Percentiles rank a stretch among this genome's conserved stretches.
Evolutionary conservation across 2,113 vertebrate species (phyloP).

Genomic region (Quiscalus mexicanus): DNA sequence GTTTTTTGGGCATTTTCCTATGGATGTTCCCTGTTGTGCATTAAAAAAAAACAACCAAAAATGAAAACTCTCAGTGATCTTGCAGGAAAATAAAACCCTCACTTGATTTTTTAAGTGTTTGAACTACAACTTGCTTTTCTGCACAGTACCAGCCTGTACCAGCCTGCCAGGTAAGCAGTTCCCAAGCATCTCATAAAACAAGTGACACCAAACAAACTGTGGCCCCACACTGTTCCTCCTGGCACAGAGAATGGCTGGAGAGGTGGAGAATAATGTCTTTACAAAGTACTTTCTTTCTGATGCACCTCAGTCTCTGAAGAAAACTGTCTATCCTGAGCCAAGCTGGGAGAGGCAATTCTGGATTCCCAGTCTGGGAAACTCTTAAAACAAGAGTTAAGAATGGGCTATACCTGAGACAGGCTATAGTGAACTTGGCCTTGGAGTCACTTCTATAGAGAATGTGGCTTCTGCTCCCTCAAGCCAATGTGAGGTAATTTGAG

Average conservation of each 20-base stretch:
- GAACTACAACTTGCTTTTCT: neutral
- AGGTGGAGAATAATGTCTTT: neutral
- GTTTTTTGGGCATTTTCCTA: conserved; percentile 96
- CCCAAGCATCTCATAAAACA: neutral
- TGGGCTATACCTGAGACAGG: neutral
- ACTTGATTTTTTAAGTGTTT: neutral
- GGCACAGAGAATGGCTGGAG: neutral
- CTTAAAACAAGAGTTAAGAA: neutral
- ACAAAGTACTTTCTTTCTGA: neutral
- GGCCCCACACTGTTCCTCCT: neutral
- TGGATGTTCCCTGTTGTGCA: conserved; percentile 84
- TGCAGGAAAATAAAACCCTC: neutral
- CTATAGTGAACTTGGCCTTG: neutral
- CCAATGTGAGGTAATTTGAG: neutral
- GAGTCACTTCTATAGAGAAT: neutral
- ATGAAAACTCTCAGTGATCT: neutral
- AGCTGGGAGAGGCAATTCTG: neutral
- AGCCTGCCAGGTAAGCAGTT: neutral
- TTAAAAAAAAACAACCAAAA: neutral
- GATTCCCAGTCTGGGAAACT: neutral
- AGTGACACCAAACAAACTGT: neutral
- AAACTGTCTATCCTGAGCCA: neutral
- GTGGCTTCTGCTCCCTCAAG: neutral
- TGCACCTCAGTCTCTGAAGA: neutral
- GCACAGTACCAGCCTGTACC: neutral